phyloP scores from a whole-genome alignment of 2,888 invertebrate genomes.

The Cataglyphis cursor region DNA sequence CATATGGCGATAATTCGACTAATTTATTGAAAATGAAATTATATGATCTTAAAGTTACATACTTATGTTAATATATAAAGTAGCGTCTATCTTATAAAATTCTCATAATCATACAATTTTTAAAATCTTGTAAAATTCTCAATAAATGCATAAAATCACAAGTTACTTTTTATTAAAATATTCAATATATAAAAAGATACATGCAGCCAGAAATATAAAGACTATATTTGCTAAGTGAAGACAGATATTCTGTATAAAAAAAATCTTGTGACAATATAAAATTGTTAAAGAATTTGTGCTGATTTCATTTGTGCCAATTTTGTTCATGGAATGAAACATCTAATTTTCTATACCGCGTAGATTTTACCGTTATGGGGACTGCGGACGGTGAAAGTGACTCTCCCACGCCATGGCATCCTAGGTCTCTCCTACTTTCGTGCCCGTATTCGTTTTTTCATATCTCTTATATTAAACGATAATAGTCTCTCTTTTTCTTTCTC shows the following conservation, averaged over 20 bases:
- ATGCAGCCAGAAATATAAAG: not conserved
- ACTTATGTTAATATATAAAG: conserved; percentile 1
- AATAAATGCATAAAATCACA: not conserved
- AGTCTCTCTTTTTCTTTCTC: conserved; percentile 46
- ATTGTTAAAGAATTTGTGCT: not conserved
- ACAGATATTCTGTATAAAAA: not conserved
- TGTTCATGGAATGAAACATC: conserved; percentile 58
- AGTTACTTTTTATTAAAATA: not conserved
- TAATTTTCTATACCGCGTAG: conserved; percentile 68
- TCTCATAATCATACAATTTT: not conserved
- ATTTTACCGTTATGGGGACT: conserved; percentile 74
- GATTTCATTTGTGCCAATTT: conserved; percentile 28
- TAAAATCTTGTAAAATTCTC: conserved; percentile 4
- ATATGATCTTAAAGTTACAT: not conserved
- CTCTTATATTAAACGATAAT: conserved; percentile 35
- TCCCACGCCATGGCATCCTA: conserved; percentile 85
- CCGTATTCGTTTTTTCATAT: conserved; percentile 53
- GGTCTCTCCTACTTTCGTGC: conserved; percentile 68
- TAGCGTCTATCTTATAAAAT: not conserved
- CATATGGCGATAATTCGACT: not conserved
- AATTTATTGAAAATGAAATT: conserved; percentile 25
- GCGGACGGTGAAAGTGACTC: conserved; percentile 84
- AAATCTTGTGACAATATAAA: not conserved
- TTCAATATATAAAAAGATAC: not conserved
- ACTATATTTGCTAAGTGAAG: not conserved